phyloP scores from a whole-genome alignment of 2,888 invertebrate genomes.

The Morpho helenor region DNA sequence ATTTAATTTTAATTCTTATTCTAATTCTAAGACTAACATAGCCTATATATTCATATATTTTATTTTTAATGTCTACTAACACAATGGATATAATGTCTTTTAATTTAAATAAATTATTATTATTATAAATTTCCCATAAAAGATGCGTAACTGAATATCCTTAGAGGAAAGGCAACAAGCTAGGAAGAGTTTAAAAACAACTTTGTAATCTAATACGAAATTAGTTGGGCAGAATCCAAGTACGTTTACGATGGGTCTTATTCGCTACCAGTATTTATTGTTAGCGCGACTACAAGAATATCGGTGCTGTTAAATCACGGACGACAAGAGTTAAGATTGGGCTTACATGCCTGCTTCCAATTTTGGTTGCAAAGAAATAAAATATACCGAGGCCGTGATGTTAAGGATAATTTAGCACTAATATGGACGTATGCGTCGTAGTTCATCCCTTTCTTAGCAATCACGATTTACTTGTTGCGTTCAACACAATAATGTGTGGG shows the following conservation, averaged over 20 bases:
- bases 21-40: no score
- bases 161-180: constrained; percentile 8
- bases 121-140: constrained; percentile 3
- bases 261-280: constrained; percentile 53
- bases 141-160: constrained; percentile 14
- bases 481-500: constrained; percentile 18
- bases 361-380: constrained; percentile 23
- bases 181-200: constrained; percentile 23
- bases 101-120: no score
- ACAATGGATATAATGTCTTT: no score
- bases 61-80: no score
- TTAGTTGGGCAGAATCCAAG: constrained; percentile 20
- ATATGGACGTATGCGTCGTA: constrained; percentile 24
- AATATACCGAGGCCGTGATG: constrained; percentile 16
- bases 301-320: constrained; percentile 41
- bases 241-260: constrained; percentile 23
- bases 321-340: constrained; percentile 31
- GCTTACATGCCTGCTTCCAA: constrained; percentile 38
- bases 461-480: constrained; percentile 28
- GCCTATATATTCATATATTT: no score
- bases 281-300: constrained; percentile 35
- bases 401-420: constrained; percentile 18
- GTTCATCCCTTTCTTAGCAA: constrained; percentile 26
- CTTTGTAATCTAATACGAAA: constrained; percentile 26
- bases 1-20: no score